Evolutionary conservation across 2,888 invertebrate species (phyloP), one percentile per base, ranked within the genome.

Genomic region (Cephus sareptanus): DNA sequence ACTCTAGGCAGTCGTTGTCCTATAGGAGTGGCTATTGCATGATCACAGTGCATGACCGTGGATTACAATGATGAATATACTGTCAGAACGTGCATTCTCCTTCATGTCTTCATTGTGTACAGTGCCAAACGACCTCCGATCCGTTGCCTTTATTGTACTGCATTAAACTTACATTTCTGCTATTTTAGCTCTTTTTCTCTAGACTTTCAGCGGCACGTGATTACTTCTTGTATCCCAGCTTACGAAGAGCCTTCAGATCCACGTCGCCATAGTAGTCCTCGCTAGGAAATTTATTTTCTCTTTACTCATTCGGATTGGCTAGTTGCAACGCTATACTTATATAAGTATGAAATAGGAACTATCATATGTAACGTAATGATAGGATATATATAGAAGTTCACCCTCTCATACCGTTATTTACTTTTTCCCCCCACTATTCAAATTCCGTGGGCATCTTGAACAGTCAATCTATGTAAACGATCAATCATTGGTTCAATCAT

Each of bases 221-320:
- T 80, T 87, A 91, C 84, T 91, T 94, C 93, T 93, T 94, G 92
- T 94, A 95, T 90, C 96, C 97, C 92, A 95, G 92, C 92, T 97
- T 97, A 93, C 96, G 96, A 89, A 97, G 93, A 80, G 96, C 95
- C 93, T 97, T 97, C 85, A 97, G 93, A 92, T 97, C 97, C 88
- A 97, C 95, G 90, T 97, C 97, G 85, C 97, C 97, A 92, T 97
- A 97, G 93, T 97, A 97, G 93, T 97, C 97, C 93, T 97, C 97
- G 93, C 97, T 97, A 83, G 81, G 85, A 83, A 85, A 82, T 75
- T 77, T 75, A 73, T 74, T 78, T 75, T 74, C 71, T 35, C n/a
- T 34, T 34, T 34, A 74, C 37, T 74, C 35, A 35, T 74, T 15
- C 71, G 23, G 56, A 56, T 56, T 56, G 56, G 56, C 23, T 23